A percentile compares a stretch with the other conserved stretches of the same genome.
These are phyloP conservation scores for Enteromius treurensis DNA, from an alignment of 2,797 vertebrate species.

Conservation along the genomic window DNA sequence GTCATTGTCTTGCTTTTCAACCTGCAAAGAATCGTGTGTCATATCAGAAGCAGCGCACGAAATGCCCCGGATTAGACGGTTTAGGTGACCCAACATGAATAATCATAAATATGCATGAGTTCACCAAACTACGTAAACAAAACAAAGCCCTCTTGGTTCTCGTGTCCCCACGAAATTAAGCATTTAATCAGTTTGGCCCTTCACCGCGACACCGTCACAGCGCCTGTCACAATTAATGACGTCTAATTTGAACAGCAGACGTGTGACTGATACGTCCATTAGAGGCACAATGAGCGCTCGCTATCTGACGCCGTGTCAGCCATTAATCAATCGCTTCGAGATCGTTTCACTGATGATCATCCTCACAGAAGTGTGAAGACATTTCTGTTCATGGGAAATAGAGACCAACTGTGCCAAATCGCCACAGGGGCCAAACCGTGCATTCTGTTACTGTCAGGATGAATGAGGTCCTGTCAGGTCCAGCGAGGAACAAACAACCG, in stretches of 20 bases:
- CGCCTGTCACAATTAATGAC: slow-evolving; percentile 72
- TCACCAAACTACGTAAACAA: slow-evolving; percentile 44
- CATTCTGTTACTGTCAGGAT: slow-evolving; percentile 41
- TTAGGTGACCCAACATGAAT: slow-evolving; percentile 32
- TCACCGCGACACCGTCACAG: slow-evolving; percentile 56
- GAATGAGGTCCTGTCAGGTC: slow-evolving; percentile 1
- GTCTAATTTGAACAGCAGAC: slow-evolving; percentile 66
- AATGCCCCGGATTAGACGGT: slow-evolving; percentile 5
- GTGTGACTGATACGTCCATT: slow-evolving; percentile 68
- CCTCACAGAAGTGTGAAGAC: slow-evolving; percentile 44
- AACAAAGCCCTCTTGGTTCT: slow-evolving; percentile 31
- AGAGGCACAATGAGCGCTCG: slow-evolving; percentile 69
- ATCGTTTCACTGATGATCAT: slow-evolving; percentile 58
- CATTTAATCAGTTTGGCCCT: slow-evolving; percentile 53
- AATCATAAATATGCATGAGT: slow-evolving; percentile 38
- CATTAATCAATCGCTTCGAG: slow-evolving; percentile 72
- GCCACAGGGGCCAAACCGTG: slow-evolving; percentile 29
- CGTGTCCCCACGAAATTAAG: slow-evolving; percentile 32
- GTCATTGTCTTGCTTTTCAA: not conserved
- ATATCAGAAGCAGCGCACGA: not conserved
- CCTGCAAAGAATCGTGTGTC: not conserved
- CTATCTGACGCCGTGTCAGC: slow-evolving; percentile 57
- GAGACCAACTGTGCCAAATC: slow-evolving; percentile 37
- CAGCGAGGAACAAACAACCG: not conserved
- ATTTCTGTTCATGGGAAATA: slow-evolving; percentile 36